A percentile compares a stretch with the other conserved stretches of the same genome.
These are phyloP conservation scores for Agrotis ipsilon DNA, from an alignment of 2,888 invertebrate genomes.

Conservation along the genomic window DNA sequence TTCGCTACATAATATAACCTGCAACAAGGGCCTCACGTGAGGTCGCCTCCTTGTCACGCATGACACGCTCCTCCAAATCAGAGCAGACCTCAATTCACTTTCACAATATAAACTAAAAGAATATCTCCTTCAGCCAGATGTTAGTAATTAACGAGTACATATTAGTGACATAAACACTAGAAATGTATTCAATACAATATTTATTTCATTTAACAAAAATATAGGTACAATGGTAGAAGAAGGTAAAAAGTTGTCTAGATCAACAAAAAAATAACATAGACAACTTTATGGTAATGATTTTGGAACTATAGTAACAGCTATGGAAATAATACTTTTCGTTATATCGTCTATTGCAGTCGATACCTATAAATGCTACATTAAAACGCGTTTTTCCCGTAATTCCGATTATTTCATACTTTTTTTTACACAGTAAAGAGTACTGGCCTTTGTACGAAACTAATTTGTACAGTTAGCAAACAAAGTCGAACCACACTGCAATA, in stretches of 20 bases:
- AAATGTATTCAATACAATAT: constrained; percentile 25
- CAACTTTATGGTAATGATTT: not conserved
- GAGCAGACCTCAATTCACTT: no score
- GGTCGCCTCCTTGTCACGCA: no score
- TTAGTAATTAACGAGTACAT: not conserved
- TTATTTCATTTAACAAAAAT: constrained; percentile 59
- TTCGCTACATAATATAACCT: no score
- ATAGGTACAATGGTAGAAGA: constrained; percentile 15
- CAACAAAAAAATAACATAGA: constrained; percentile 6
- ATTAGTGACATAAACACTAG: constrained; percentile 8
- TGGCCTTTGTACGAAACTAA: not conserved
- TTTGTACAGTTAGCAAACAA: constrained; percentile 3
- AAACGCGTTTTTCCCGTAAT: constrained; percentile 4
- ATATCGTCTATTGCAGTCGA: not conserved
- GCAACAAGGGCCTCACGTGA: no score
- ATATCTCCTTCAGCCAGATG: not conserved
- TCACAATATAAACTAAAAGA: not conserved
- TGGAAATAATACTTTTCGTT: constrained; percentile 25
- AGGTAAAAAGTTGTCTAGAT: not conserved
- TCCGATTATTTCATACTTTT: not conserved
- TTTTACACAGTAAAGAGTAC: not conserved
- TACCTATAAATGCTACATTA: constrained; percentile 20
- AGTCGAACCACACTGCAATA: not conserved
- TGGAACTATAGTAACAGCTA: not conserved
- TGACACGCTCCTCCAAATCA: no score